These are phyloP conservation scores for Girardinus metallicus DNA, from an alignment of 2,797 vertebrate species.

Conservation along the genomic window DNA sequence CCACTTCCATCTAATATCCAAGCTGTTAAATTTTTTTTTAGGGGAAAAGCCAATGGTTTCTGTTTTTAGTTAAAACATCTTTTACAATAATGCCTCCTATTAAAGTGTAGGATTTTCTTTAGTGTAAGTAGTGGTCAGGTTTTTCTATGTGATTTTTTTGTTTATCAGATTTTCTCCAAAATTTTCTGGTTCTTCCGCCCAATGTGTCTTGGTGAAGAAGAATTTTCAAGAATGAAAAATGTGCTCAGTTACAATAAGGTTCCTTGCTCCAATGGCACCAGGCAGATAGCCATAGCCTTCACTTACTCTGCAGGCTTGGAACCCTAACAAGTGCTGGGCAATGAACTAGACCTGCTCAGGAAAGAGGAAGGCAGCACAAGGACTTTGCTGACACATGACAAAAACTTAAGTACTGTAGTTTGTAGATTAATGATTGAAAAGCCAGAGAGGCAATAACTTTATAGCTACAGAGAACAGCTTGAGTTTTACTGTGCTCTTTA, in stretches of 20 bases:
- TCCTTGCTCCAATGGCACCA: neutral
- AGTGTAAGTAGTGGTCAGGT: neutral
- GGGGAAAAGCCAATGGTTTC: no score
- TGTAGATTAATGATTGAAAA: conserved; percentile 62
- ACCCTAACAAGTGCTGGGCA: conserved; percentile 19
- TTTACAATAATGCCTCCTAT: neutral
- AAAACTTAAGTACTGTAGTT: conserved; percentile 52
- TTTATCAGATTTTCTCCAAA: neutral
- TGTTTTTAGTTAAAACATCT: neutral
- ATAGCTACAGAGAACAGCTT: conserved; percentile 23
- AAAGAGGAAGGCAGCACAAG: conserved; percentile 38
- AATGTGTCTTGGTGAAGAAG: neutral
- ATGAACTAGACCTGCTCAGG: conserved; percentile 38
- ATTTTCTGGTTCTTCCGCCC: neutral
- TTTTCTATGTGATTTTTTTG: no score
- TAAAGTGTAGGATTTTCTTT: neutral
- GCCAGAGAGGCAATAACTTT: conserved; percentile 30
- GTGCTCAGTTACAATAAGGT: neutral
- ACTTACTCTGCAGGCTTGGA: neutral
- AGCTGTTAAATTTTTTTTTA: no score
- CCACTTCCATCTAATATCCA: no score
- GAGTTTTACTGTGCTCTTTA: conserved; percentile 46
- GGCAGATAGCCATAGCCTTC: neutral
- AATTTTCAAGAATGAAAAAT: neutral
- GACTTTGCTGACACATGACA: conserved; percentile 57